phyloP scores from a whole-genome alignment of 1,140 invertebrate genomes.

The Pachypsylla venusta region DNA sequence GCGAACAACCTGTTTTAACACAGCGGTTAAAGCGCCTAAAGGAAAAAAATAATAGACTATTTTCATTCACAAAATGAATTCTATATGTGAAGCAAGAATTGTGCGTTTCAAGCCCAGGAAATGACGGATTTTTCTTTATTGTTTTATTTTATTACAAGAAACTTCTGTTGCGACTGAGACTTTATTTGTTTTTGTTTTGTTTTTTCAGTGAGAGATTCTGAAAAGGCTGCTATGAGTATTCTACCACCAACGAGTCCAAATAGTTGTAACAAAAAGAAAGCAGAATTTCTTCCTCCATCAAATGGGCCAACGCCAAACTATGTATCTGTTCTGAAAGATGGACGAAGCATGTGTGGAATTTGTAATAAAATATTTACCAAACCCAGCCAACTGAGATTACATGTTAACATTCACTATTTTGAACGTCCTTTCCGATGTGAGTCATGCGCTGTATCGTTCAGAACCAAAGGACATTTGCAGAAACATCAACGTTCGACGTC shows the following conservation, averaged over 20 bases:
- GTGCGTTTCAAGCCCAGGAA: too few species aligned
- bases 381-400: conserved; percentile 72
- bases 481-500: conserved; percentile 80
- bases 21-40: too few species aligned
- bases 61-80: too few species aligned
- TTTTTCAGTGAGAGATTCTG: conserved; percentile 2
- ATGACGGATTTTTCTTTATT: too few species aligned
- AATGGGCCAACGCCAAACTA: conserved; percentile 32
- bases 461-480: conserved; percentile 80
- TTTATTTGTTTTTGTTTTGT: background rate
- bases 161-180: too few species aligned
- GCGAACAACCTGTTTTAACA: too few species aligned
- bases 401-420: conserved; percentile 93
- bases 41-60: too few species aligned
- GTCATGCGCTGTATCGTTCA: conserved; percentile 75
- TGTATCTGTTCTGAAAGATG: conserved; percentile 50
- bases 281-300: conserved; percentile 35
- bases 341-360: conserved; percentile 65
- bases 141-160: too few species aligned
- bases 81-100: too few species aligned
- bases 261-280: conserved; percentile 29
- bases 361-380: conserved; percentile 85
- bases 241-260: conserved; percentile 23
- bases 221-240: conserved; percentile 18
- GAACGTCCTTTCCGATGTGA: conserved; percentile 84